A percentile compares a stretch with the other conserved stretches of the same genome.
These are phyloP conservation scores for Isichthys henryi DNA, from an alignment of 2,113 vertebrate species.

Conservation along the genomic window DNA sequence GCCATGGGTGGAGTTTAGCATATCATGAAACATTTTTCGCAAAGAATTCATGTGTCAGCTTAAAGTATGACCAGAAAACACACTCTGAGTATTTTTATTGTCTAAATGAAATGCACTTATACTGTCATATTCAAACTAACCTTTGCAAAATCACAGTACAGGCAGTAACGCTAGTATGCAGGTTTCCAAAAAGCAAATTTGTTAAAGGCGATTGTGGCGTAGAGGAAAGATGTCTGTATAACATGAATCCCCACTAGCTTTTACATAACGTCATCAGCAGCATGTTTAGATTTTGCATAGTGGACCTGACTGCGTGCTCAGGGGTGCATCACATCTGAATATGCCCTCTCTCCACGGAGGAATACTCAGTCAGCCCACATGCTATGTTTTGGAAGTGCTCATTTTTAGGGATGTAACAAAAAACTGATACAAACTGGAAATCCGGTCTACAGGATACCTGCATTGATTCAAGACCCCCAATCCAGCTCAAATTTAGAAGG, in stretches of 20 bases:
- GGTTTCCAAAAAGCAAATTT: not conserved
- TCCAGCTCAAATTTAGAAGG: not conserved
- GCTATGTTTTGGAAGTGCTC: not conserved
- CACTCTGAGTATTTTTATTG: not conserved
- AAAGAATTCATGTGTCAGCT: not conserved
- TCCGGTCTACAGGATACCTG: not conserved
- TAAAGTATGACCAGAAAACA: not conserved
- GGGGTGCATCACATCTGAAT: not conserved
- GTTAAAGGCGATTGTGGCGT: not conserved
- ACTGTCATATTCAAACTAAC: not conserved
- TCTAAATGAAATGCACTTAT: not conserved
- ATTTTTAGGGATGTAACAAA: not conserved
- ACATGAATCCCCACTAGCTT: not conserved
- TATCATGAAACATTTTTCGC: not conserved
- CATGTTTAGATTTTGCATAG: not conserved
- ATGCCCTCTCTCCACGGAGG: not conserved
- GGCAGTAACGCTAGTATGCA: not conserved
- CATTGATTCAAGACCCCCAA: not conserved
- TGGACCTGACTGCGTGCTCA: too few relatives aligned
- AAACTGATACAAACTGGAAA: not conserved
- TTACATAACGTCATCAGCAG: not conserved
- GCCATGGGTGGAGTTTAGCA: not conserved
- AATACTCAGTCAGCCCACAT: not conserved
- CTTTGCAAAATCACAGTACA: not conserved
- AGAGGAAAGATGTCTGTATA: not conserved